Evolutionary conservation across 2,113 vertebrate genomes (phyloP).

Genomic region (Eurypyga helias): DNA sequence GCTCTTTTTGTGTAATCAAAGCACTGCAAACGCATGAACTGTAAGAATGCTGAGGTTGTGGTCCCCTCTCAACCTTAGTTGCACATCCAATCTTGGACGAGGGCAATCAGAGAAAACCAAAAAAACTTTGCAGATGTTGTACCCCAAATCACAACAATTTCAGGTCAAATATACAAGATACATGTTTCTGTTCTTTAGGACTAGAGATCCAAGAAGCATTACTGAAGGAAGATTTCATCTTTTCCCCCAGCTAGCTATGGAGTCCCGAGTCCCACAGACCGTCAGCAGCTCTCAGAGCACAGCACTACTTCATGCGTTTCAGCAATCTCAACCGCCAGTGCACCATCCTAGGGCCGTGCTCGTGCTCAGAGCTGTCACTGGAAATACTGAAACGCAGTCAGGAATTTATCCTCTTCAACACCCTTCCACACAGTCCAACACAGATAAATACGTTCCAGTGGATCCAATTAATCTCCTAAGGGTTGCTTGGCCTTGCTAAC

Average conservation of each 20-base stretch:
- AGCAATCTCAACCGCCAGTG: not conserved
- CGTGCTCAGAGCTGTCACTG: not conserved
- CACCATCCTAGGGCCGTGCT: not conserved
- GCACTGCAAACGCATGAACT: not conserved
- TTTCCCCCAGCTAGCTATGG: not conserved
- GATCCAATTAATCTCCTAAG: slow-evolving; percentile 69
- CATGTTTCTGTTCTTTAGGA: not conserved
- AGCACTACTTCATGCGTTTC: not conserved
- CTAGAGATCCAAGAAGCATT: not conserved
- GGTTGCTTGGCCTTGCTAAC: slow-evolving; percentile 38
- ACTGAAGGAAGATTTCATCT: not conserved
- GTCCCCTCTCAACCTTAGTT: not conserved
- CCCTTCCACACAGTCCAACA: not conserved
- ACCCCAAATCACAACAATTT: not conserved
- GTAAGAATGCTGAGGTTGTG: not conserved
- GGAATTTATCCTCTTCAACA: slow-evolving; percentile 54
- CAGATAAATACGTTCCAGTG: slow-evolving; percentile 44
- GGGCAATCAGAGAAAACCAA: not conserved
- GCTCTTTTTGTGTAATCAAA: not conserved
- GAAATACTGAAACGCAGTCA: not conserved
- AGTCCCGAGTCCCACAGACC: not conserved
- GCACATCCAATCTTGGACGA: not conserved
- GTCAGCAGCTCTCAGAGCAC: not conserved
- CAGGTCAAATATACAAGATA: not conserved
- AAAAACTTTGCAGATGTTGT: not conserved